Evolutionary conservation across 2,797 vertebrate genomes (phyloP).

Genomic region (Peromyscus attwateri): DNA sequence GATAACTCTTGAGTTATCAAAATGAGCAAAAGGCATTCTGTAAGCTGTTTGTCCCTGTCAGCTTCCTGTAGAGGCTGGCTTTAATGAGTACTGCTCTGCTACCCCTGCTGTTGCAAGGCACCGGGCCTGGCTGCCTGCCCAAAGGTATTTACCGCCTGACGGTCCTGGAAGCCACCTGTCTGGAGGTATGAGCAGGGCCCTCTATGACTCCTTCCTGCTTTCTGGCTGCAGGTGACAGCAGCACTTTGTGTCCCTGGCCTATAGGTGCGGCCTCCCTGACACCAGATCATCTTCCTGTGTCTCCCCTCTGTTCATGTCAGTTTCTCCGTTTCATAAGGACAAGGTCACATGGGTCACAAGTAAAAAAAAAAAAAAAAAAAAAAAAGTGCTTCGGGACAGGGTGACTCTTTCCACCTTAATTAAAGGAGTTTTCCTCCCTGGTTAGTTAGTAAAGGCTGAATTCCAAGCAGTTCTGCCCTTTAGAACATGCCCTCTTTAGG

Average conservation of each 20-base stretch:
- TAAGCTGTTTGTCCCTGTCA: neutral
- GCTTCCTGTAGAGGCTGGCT: neutral
- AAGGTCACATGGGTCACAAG: neutral
- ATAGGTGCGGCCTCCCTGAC: neutral
- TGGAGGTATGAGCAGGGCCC: neutral
- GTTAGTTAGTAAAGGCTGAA: neutral
- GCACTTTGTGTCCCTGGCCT: neutral
- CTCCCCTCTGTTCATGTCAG: no score
- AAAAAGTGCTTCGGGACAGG: neutral
- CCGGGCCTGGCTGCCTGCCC: neutral
- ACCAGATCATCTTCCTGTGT: neutral
- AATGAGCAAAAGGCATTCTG: neutral
- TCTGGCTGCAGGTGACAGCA: neutral
- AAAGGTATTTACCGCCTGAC: neutral
- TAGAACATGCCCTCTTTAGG: neutral
- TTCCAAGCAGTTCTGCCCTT: neutral
- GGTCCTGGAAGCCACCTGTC: neutral
- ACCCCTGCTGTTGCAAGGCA: neutral
- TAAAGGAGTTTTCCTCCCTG: conserved; percentile 3
- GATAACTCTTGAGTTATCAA: neutral
- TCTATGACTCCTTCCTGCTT: neutral
- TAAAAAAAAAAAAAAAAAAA: no score
- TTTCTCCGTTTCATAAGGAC: neutral
- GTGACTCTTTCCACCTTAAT: neutral
- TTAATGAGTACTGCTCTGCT: neutral